Evolutionary conservation across 2,888 invertebrate species (phyloP).

Genomic region (Chrysolina haemoptera): DNA sequence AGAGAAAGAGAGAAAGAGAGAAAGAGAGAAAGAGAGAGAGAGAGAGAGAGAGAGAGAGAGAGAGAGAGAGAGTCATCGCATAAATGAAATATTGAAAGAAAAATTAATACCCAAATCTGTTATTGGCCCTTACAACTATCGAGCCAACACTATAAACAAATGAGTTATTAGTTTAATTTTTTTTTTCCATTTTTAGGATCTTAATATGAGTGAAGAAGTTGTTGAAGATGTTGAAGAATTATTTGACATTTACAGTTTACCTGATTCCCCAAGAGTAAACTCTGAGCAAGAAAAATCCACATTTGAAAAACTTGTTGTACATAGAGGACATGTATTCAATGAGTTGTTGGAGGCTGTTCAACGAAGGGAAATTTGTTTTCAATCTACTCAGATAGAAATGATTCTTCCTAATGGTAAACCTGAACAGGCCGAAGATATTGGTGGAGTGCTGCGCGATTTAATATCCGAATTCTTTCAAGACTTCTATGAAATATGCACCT

Average conservation of each 20-base stretch:
- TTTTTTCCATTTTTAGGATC: conserved; percentile 8
- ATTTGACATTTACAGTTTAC: background rate
- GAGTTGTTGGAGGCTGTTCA: conserved; percentile 16
- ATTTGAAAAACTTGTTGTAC: conserved; percentile 3
- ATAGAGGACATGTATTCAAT: background rate
- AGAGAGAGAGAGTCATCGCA: no score
- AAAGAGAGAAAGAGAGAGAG: no score
- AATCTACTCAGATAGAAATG: conserved; percentile 38
- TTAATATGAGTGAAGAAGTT: no score
- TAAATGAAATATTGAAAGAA: no score
- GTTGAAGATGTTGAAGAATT: conserved; percentile 2
- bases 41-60: no score
- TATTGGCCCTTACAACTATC: no score
- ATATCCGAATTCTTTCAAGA: conserved; percentile 38
- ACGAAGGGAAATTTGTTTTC: background rate
- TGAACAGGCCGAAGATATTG: conserved; percentile 29
- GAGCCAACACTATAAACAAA: no score
- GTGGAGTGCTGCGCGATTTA: conserved; percentile 38
- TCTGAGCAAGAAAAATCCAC: background rate
- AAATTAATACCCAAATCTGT: no score
- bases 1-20: no score
- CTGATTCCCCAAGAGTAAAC: background rate
- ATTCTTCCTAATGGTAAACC: conserved; percentile 31
- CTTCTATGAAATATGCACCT: conserved; percentile 42
- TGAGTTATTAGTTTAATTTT: no score